Evolutionary conservation across 1,140 invertebrate genomes (phyloP), one percentile per base, ranked within the genome.

Genomic region (Drosophila rufa): DNA sequence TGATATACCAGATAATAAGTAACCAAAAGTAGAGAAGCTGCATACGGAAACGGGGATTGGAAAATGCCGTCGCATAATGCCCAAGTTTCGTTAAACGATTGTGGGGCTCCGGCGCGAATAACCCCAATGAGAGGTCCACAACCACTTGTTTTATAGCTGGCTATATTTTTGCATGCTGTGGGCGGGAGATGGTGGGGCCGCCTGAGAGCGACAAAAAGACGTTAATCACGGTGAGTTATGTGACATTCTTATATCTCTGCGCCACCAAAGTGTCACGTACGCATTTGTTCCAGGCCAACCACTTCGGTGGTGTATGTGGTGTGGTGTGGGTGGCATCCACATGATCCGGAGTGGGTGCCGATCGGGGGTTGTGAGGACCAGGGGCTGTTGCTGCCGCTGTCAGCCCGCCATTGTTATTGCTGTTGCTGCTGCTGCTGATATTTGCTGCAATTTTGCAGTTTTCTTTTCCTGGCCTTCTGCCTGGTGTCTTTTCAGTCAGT

Each of bases 241-340:
- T 90, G 84, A 89, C 85, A 73, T 79, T 85, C 81, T 81, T 89
- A 89, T 89, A 89, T 89, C 84, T 89, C 85, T 89, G 81, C 82
- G 81, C 85, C 85, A 90, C 85, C 85, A 85, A 87, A 89, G 85
- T 90, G 85, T 89, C 85, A 89, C 85, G 85, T 90, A 85, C 85
- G 85, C 85, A 89, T 89, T 89, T 90, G 85, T 82, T 89, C 67
- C 78, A 73, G 57, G 66, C 78, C 45, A 75, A 89, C 75, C 69
- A 59, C 50, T 82, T 55, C 17, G 68, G 40, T 27, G 66, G 48
- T 42, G 48, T 30, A 17, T 57, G 51, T 43, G 27, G 27, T 40
- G 57, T 4, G 38, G 68, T 33, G n/a, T 15, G 33, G 27, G 22
- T 51, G 47, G 43, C 4, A 12, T 15, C 51, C 50, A 36, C 50